These are phyloP conservation scores for Tribolium madens DNA, from an alignment of 1,140 invertebrate genomes.

Conservation along the genomic window DNA sequence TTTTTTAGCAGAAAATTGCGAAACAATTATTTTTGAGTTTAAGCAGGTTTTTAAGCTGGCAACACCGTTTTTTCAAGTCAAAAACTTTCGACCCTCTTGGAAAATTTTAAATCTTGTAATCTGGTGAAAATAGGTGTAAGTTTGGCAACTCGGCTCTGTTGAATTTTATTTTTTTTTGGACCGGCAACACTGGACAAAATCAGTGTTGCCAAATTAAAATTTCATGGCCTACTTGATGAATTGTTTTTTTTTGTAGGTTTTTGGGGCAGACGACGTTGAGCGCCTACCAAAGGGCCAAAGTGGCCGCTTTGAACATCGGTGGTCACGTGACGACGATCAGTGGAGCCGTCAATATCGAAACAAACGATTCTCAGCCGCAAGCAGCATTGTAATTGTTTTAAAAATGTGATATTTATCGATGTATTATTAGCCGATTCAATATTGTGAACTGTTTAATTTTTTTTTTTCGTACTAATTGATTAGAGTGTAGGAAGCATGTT, in stretches of 20 bases:
- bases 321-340: constrained; percentile 70
- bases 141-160: too few relatives aligned
- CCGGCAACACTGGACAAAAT: too few relatives aligned
- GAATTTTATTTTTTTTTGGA: too few relatives aligned
- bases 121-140: too few relatives aligned
- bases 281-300: constrained; percentile 89
- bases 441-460: not conserved
- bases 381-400: constrained; percentile 49
- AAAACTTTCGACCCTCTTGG: too few relatives aligned
- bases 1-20: too few relatives aligned
- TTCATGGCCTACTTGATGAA: too few relatives aligned
- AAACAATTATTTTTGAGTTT: too few relatives aligned
- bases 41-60: too few relatives aligned
- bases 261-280: constrained; percentile 87
- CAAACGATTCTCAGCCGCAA: constrained; percentile 52
- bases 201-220: too few relatives aligned
- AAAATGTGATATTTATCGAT: constrained; percentile 26
- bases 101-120: too few relatives aligned
- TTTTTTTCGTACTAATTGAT: constrained; percentile 12
- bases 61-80: too few relatives aligned
- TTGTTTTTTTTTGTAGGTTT: constrained; percentile 70
- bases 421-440: constrained; percentile 5
- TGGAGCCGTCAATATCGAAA: constrained; percentile 68
- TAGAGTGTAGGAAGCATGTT: not conserved
- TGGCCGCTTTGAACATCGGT: constrained; percentile 85